Base-by-base conservation (phyloP, 37 sponge, comb jelly and placozoan species). In the Haliclona indistincta region DNA sequence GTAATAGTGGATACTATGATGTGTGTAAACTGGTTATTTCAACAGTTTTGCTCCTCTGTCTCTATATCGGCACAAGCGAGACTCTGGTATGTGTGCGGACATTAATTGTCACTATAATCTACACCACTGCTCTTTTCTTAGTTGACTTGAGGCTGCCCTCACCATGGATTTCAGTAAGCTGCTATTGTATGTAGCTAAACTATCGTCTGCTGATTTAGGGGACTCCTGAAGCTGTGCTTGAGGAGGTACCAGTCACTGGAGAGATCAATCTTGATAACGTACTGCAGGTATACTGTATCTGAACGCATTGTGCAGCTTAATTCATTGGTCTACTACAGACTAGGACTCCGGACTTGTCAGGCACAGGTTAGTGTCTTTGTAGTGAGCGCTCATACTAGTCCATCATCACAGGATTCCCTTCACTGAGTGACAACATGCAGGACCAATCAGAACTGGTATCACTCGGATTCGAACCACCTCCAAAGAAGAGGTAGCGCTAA, bases 181-280 rank as follows among this genome's bases (percentile, higher is more conserved):
- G 11, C 15, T 60, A 7, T 60, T 60, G 23, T 20, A 23, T 7
- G 13, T 34, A 4, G 67, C 38, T 36, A 23, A 5, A 26, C 38
- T 7, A 8, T 29, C 7, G 33, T 33, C 39, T 23, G 39, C 67
- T 8, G 8, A 38, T 65, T 17, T 34, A 60, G 62, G 34, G 34
- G 3, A 47, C 74, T 34, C 66, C 66, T 28, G 66, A 36, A 13
- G 39, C 15, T 17, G 66, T 4, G 41, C 39, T 41, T 64, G 66
- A 20, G 33, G 54, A 41, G 58, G 61, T 29, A 30, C n/a, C 8
- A 58, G 22, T 58, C 30, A 64, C 61, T 3, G 64, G 63, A 22
- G 75, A 75, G 63, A 61, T 75, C 36, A 19, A 63, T 10, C 64
- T 75, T 6, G 75, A 75, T 17, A 70, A 8, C 26, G 75, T 56